A percentile compares a stretch with the other conserved stretches of the same genome.
These are phyloP conservation scores for Latrodectus elegans DNA, from an alignment of 2,888 invertebrate species.

Conservation along the genomic window DNA sequence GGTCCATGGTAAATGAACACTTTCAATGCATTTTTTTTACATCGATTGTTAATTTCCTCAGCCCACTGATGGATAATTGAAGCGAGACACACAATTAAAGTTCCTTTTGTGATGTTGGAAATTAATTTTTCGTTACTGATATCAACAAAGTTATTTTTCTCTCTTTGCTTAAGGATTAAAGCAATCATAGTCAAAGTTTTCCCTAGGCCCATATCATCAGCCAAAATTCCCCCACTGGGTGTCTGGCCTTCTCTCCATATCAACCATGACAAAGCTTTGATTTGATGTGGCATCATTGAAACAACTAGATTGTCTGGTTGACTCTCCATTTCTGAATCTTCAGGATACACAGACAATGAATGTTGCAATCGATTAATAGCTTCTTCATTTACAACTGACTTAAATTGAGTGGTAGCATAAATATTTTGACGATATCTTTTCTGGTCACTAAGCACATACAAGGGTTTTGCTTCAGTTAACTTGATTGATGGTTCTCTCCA, in stretches of 20 bases:
- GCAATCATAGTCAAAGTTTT: constrained; percentile 90
- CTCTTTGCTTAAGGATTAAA: constrained; percentile 79
- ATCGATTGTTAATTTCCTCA: constrained; percentile 82
- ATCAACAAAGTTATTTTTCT: constrained; percentile 4
- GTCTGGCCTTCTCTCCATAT: constrained; percentile 89
- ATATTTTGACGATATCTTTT: not conserved
- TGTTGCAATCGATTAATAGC: constrained; percentile 83
- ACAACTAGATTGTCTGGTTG: constrained; percentile 79
- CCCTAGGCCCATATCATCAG: constrained; percentile 88
- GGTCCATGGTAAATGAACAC: constrained; percentile 88
- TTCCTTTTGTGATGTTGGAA: constrained; percentile 7
- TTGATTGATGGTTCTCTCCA: constrained; percentile 8
- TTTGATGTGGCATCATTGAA: constrained; percentile 87
- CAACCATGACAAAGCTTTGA: constrained; percentile 90
- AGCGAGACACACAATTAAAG: constrained; percentile 94
- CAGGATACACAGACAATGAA: constrained; percentile 82
- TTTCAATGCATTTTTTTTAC: constrained; percentile 79
- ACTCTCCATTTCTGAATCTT: constrained; percentile 78
- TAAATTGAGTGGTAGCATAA: not conserved
- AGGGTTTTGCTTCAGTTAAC: constrained; percentile 70
- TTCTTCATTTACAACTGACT: constrained; percentile 76
- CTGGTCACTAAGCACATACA: constrained; percentile 77
- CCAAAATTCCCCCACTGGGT: constrained; percentile 79
- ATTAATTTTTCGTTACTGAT: not conserved
- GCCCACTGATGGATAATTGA: constrained; percentile 94